phyloP scores from a whole-genome alignment of 2,797 vertebrate genomes.

The Xyrichtys novacula region DNA sequence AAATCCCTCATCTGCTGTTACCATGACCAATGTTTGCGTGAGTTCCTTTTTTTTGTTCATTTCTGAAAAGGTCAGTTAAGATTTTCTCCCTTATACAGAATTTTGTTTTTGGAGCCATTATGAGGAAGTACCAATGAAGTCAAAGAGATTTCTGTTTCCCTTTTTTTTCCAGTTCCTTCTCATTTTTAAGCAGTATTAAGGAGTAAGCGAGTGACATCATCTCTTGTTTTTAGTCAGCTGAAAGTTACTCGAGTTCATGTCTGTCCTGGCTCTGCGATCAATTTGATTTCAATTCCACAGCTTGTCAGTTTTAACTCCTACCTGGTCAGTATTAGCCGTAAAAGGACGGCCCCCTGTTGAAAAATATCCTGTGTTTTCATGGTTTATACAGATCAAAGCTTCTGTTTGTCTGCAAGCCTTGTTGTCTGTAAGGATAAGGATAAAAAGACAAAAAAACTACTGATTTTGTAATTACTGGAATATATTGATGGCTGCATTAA shows the following conservation, averaged over 20 bases:
- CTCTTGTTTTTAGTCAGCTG: conserved; percentile 9
- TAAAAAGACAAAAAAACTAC: conserved; percentile 75
- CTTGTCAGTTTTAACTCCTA: conserved; percentile 5
- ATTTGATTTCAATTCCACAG: conserved; percentile 4
- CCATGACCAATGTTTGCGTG: conserved; percentile 2
- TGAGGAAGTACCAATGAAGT: conserved; percentile 37
- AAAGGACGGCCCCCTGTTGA: conserved; percentile 29
- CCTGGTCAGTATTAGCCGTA: conserved; percentile 32
- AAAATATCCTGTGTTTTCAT: conserved; percentile 40
- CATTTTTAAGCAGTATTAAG: neutral
- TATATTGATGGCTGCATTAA: conserved; percentile 84
- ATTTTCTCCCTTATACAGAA: neutral
- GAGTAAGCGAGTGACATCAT: conserved; percentile 19
- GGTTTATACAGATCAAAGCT: conserved; percentile 38
- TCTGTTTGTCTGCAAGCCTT: conserved; percentile 56
- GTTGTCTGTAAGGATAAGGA: conserved; percentile 59
- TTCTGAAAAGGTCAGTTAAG: conserved; percentile 14
- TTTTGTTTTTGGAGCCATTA: conserved; percentile 9
- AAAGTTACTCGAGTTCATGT: neutral
- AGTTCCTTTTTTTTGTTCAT: neutral
- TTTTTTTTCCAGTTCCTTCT: conserved; percentile 20
- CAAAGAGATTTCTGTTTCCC: conserved; percentile 7
- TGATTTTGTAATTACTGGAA: conserved; percentile 87
- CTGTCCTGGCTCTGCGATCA: conserved; percentile 6
- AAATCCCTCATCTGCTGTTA: conserved; percentile 13